phyloP scores from a whole-genome alignment of 2,797 vertebrate species.

The Acestrorhynchus altus region DNA sequence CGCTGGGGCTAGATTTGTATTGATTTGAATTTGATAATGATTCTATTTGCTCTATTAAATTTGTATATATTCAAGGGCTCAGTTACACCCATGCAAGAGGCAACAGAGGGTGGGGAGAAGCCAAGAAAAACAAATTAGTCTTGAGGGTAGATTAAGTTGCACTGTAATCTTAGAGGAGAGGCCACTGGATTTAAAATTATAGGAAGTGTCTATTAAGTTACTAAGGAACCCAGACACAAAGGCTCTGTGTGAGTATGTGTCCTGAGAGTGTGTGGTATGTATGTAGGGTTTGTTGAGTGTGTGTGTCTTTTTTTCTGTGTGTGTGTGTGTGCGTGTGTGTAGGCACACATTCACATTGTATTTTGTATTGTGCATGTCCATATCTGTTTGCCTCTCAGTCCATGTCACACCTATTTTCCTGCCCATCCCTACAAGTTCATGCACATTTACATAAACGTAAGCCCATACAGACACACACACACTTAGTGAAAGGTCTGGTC shows the following conservation, averaged over 20 bases:
- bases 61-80: slow-evolving; percentile 80
- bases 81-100: slow-evolving; percentile 74
- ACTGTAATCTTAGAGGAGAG: slow-evolving; percentile 80
- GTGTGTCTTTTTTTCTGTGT: slow-evolving; percentile 46
- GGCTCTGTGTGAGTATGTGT: slow-evolving; percentile 57
- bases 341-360: too few species aligned
- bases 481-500: slow-evolving; percentile 37
- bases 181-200: slow-evolving; percentile 71
- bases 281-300: slow-evolving; percentile 43
- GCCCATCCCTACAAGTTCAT: slow-evolving; percentile 33
- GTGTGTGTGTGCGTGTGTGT: slow-evolving; percentile 8
- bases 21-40: slow-evolving; percentile 87
- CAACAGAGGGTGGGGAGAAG: slow-evolving; percentile 50
- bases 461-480: neutral
- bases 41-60: slow-evolving; percentile 86
- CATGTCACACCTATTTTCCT: slow-evolving; percentile 41
- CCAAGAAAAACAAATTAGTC: slow-evolving; percentile 83
- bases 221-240: slow-evolving; percentile 66
- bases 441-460: slow-evolving; percentile 16
- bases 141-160: slow-evolving; percentile 82
- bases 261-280: slow-evolving; percentile 37
- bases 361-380: too few species aligned
- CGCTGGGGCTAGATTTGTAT: slow-evolving; percentile 80
- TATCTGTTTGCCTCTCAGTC: neutral
- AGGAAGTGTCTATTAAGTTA: slow-evolving; percentile 75